Base-by-base conservation (phyloP, 2,797 vertebrate genomes). In the Crotalus adamanteus region DNA sequence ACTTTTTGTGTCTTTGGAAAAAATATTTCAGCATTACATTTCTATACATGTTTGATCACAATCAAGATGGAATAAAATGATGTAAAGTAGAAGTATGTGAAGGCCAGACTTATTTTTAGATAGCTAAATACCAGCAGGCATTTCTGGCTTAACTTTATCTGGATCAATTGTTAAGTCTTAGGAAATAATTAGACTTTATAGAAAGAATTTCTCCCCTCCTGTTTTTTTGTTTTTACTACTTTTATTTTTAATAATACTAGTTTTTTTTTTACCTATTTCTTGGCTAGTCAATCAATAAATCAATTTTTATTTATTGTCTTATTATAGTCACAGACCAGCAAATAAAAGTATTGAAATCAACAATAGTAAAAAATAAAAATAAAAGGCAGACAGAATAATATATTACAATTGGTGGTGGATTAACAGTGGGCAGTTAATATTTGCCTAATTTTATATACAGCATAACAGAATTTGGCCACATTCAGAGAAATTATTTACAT, bases 81-180 rank as follows among this genome's bases (percentile, higher is more conserved):
- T 95, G 42, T 95, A 94, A 96, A 95, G 94, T 88, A 51, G 60
- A 78, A 95, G 93, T 95, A 96, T 96, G 93, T 94, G 85, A 93
- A 94, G 55, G 93, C 91, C 12, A 0, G 93, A 92, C 90, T 92
- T 97, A 97, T 97, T 96, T 97, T 97, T 97, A 96, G 96, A 51
- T 16, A 47, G 51, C 88, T 94, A 92, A 97, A 95, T 90, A 83
- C 90, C 94, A 90, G 91, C 96, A 95, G 94, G 93, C 94, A 89
- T 91, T 96, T 95, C 51, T 94, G 95, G 91, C 93, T 96, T 97
- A 97, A 96, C 95, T 96, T 97, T 96, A 93, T 96, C 93, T 95
- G 56, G 93, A 22, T 42, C 14, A 59, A 22, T 59, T 78, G 20
- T 78, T 83, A 83, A 55, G 47, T 37, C 18, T 31, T 69, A 20